Evolutionary conservation across 2,797 vertebrate species (phyloP).

Genomic region (Sebastes glaucus): DNA sequence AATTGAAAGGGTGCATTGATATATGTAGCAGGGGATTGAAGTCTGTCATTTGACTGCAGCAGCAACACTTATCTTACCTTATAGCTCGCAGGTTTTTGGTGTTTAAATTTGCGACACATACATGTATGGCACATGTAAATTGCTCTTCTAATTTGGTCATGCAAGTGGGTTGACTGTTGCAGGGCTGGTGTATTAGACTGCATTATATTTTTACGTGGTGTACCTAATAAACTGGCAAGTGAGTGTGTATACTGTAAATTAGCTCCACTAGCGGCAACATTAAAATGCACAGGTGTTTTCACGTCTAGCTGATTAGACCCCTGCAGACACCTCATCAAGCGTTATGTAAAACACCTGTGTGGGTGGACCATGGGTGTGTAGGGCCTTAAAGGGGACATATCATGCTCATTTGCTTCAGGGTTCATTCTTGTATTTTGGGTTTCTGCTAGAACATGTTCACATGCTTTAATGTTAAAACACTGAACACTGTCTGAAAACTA

Average conservation of each 20-base stretch:
- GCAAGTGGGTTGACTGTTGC: not conserved
- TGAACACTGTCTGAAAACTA: too few species aligned
- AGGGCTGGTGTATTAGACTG: not conserved
- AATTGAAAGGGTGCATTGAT: not conserved
- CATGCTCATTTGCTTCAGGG: too few species aligned
- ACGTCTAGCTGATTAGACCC: not conserved
- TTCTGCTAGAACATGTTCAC: too few species aligned
- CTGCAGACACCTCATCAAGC: not conserved
- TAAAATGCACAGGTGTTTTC: not conserved
- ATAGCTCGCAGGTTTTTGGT: not conserved
- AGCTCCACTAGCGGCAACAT: not conserved
- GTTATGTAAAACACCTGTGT: not conserved
- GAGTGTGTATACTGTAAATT: not conserved
- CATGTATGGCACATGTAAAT: not conserved
- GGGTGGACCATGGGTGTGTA: not conserved
- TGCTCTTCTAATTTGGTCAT: not conserved
- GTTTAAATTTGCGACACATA: not conserved
- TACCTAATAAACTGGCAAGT: not conserved
- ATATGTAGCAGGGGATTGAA: not conserved
- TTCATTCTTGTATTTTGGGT: too few species aligned
- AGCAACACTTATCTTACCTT: not conserved
- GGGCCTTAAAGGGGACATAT: not conserved
- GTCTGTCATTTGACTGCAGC: not conserved
- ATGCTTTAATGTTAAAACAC: too few species aligned
- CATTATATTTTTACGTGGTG: not conserved